Evolutionary conservation across 2,113 vertebrate genomes (phyloP).

Genomic region (Rhinopomastus cyanomelas): DNA sequence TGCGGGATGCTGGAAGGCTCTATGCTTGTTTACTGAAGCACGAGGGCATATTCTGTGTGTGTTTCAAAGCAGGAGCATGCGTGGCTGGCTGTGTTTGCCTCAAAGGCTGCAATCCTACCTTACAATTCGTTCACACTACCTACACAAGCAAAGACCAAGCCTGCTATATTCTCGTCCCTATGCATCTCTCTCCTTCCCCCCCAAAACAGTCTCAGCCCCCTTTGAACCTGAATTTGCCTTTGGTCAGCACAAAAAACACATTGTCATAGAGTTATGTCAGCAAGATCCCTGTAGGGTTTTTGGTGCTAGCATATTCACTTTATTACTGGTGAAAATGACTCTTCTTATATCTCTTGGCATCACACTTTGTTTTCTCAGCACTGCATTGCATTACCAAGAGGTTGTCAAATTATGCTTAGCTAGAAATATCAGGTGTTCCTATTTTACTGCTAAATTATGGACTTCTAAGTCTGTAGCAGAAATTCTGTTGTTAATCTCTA

Average conservation of each 20-base stretch:
- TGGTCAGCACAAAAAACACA: neutral
- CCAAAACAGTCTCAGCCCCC: neutral
- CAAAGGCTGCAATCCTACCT: neutral
- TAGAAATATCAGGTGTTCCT: neutral
- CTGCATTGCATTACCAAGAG: neutral
- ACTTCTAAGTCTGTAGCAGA: neutral
- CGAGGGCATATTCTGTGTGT: neutral
- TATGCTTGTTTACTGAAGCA: slow-evolving; percentile 1
- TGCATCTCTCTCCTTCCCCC: neutral
- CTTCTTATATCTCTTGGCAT: neutral
- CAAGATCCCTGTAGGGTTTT: neutral
- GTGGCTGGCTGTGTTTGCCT: neutral
- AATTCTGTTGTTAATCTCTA: neutral
- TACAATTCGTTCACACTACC: neutral
- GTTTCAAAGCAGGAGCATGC: neutral
- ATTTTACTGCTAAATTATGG: neutral
- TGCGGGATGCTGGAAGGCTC: neutral
- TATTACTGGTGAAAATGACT: neutral
- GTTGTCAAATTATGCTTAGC: neutral
- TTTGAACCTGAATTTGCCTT: neutral
- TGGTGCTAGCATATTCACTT: neutral
- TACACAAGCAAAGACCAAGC: neutral
- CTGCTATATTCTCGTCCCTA: neutral
- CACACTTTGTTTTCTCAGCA: neutral
- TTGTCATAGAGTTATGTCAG: neutral